phyloP scores from a whole-genome alignment of 2,113 vertebrate genomes.

The Choloepus hoffmanni region DNA sequence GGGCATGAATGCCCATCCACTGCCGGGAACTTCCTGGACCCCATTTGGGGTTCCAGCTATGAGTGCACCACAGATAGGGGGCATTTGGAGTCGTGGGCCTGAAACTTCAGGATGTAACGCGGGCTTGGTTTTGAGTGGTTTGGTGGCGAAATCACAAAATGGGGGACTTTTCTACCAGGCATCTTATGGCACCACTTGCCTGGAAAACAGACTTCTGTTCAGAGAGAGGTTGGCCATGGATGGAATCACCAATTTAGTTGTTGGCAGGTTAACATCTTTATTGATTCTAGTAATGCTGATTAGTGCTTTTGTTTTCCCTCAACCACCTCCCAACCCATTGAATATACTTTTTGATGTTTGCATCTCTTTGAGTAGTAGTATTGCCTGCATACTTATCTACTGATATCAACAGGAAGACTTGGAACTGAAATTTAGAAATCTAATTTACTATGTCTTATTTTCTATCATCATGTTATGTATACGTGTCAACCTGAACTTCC shows the following conservation, averaged over 20 bases:
- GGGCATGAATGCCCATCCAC: background rate
- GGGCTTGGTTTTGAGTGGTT: slow-evolving; percentile 74
- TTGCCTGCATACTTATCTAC: slow-evolving; percentile 89
- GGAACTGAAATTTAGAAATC: slow-evolving; percentile 95
- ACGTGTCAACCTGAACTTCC: slow-evolving; percentile 98
- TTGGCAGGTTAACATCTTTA: slow-evolving; percentile 89
- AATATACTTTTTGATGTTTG: slow-evolving; percentile 88
- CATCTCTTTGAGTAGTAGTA: slow-evolving; percentile 87
- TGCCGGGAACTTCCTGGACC: background rate
- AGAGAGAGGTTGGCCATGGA: slow-evolving; percentile 93
- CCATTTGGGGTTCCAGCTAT: background rate
- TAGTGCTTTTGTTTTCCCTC: slow-evolving; percentile 89
- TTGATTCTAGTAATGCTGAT: slow-evolving; percentile 88
- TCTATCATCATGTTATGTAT: slow-evolving; percentile 95
- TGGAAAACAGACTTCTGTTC: slow-evolving; percentile 93
- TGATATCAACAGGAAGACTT: slow-evolving; percentile 97
- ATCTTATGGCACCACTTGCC: slow-evolving; percentile 91
- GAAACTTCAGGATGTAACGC: slow-evolving; percentile 76
- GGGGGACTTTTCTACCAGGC: slow-evolving; percentile 91
- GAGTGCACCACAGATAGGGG: background rate
- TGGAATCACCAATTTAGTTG: slow-evolving; percentile 70
- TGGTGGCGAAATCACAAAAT: slow-evolving; percentile 76
- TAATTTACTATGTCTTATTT: slow-evolving; percentile 95
- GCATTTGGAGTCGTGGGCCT: slow-evolving; percentile 29
- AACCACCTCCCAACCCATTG: slow-evolving; percentile 89